phyloP scores from a whole-genome alignment of 1,140 invertebrate genomes.

The Plectrocnemia conspersa region DNA sequence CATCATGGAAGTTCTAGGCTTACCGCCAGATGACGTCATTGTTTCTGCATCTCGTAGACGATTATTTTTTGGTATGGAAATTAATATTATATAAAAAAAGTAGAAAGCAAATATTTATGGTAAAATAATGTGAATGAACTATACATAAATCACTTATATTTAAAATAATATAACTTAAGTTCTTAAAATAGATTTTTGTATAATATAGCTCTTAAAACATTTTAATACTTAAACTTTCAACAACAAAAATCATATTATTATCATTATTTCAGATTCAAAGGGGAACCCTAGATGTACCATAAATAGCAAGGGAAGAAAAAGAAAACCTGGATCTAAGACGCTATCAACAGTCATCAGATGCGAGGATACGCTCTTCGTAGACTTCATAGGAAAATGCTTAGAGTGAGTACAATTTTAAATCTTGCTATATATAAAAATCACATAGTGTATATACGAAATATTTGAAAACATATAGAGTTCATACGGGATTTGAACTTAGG shows the following conservation, averaged over 20 bases:
- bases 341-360: constrained; percentile 72
- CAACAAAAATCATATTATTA: too few relatives aligned
- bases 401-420: constrained; percentile 63
- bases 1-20: constrained; percentile 93
- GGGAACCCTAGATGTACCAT: constrained; percentile 88
- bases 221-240: too few relatives aligned
- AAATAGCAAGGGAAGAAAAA: constrained; percentile 86
- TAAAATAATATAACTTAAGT: too few relatives aligned
- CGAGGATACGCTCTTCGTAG: constrained; percentile 85
- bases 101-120: too few relatives aligned
- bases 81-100: too few relatives aligned
- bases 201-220: too few relatives aligned
- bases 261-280: constrained; percentile 68
- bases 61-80: constrained; percentile 76
- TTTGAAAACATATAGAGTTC: too few relatives aligned
- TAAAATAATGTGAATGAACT: too few relatives aligned
- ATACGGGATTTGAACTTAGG: not conserved
- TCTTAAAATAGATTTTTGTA: too few relatives aligned
- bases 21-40: constrained; percentile 81
- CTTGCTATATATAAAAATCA: too few relatives aligned
- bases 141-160: too few relatives aligned
- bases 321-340: constrained; percentile 79
- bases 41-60: constrained; percentile 72
- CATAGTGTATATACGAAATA: too few relatives aligned
- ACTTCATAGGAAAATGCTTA: constrained; percentile 89